Evolutionary conservation across 2,797 vertebrate species (phyloP), one percentile per base, ranked within the genome.

Genomic region (Chloroceryle inda): DNA sequence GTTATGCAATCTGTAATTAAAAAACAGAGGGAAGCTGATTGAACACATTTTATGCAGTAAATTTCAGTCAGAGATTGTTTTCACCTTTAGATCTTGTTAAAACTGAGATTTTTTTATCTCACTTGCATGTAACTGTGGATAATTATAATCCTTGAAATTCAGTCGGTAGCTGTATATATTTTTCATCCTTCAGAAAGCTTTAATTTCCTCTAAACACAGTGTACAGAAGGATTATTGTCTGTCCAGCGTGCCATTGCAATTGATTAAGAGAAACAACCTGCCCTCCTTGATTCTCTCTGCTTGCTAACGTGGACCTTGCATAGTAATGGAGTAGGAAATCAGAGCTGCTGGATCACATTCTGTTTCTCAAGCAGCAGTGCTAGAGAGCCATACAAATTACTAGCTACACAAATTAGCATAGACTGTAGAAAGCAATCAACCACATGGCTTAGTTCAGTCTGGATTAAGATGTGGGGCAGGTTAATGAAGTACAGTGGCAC

Each of bases 181-280:
- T 82, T 92, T 88, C 40, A 66, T 78, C 63, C 44, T 73, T 82
- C 72, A 31, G 29, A 85, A 85, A 82, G 68, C 23, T 93, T 95
- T 87, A 5, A 83, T 89, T 94, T 96, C 56, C 63, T 85, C 74
- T 77, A 89, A 89, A 82, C 40, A 50, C 38, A 45, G 35, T 74
- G 29, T 74, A 33, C 50, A 76, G 82, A 49, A 69, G 45, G 67
- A 83, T 92, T 92, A 67, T 73, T 82, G 10, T 82, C 72, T 80
- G 37, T 88, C 61, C 37, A 71, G 9, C 5, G 0, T 73, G 64
- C 29, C 71, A 5, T 37, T 71, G 44, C 62, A 61, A 49, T 67
- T 75, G 91, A 91, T 89, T 91, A 83, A 66, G 47, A 58, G 31
- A 91, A 90, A 52, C 56, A 82, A 89, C 47, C 27, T 68, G 67